Base-by-base conservation (phyloP, 2,797 vertebrate species). In the Ptychadena robeensis region DNA sequence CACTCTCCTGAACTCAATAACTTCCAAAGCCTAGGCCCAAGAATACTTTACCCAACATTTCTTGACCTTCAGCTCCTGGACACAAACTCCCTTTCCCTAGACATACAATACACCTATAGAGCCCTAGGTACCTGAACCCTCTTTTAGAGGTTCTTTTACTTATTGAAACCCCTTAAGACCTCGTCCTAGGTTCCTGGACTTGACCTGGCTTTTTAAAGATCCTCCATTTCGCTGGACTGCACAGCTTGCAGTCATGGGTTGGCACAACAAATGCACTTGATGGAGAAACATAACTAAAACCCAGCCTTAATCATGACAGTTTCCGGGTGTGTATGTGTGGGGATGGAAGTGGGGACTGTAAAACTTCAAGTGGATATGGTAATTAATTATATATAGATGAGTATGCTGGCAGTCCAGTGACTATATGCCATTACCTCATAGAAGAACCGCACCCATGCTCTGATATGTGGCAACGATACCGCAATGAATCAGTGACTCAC, bases 401-500 rank as follows among this genome's bases (percentile, higher is more conserved):
- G 48, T 48, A 67, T 2, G 22, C n/a, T 61, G 59, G 74, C 44
- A 53, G 44, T 18, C 65, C 74, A 30, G 1, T 38, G 15, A 30
- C 34, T n/a, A 32, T 37, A 11, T 76, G 34, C 73, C 63, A 28
- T 67, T 48, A 61, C 73, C 59, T 75, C 28, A 38, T 75, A 25
- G 57, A 63, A 75, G 59, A 35, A 64, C 73, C 73, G 10, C 73
- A 75, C 59, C 73, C 59, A 40, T 34, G 15, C 38, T 75, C 38
- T 27, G 63, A 68, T 64, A 31, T 68, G 44, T 68, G 44, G 22
- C 65, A 68, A 79, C 9, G 74, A 44, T 66, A 38, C 38, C 61
- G 40, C 40, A 64, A 77, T 66, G 61, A 77, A 66, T 65, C 61
- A 66, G 9, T 66, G 74, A 75, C 57, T 75, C 73, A 75, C 22